These are phyloP conservation scores for Limnephilus auricula DNA, from an alignment of 2,888 invertebrate genomes.

Conservation along the genomic window DNA sequence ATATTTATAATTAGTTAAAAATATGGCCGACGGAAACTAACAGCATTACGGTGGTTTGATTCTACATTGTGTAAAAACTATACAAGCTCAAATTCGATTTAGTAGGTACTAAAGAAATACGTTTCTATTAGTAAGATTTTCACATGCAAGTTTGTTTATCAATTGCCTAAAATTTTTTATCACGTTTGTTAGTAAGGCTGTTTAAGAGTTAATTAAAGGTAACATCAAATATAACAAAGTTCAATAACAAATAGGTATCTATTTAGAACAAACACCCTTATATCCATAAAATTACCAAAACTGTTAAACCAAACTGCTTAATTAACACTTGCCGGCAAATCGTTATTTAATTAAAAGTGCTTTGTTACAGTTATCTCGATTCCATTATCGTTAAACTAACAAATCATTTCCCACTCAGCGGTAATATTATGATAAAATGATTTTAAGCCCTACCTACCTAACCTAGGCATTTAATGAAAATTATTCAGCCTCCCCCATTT, in stretches of 20 bases:
- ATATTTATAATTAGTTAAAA: too few species aligned
- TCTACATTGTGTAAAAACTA: too few species aligned
- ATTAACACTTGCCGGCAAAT: background rate
- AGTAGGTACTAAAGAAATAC: too few species aligned
- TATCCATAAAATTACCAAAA: background rate
- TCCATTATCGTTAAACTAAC: background rate
- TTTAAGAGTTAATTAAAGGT: background rate
- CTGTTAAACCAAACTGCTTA: background rate
- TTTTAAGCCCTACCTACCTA: background rate
- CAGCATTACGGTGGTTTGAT: too few species aligned
- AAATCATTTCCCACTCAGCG: background rate
- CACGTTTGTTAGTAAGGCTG: too few species aligned
- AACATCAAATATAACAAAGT: background rate
- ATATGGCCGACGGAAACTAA: too few species aligned
- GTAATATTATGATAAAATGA: background rate
- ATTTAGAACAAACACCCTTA: background rate
- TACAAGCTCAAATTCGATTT: too few species aligned
- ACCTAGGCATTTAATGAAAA: background rate
- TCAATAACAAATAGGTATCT: background rate
- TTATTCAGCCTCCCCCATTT: background rate
- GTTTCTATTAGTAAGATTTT: too few species aligned
- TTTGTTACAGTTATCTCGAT: background rate
- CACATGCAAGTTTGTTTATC: too few species aligned
- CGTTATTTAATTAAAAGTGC: constrained; percentile 2
- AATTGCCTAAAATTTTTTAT: too few species aligned